Base-by-base conservation (phyloP, 1,140 invertebrate species). In the Phymorhynchus buccinoides region DNA sequence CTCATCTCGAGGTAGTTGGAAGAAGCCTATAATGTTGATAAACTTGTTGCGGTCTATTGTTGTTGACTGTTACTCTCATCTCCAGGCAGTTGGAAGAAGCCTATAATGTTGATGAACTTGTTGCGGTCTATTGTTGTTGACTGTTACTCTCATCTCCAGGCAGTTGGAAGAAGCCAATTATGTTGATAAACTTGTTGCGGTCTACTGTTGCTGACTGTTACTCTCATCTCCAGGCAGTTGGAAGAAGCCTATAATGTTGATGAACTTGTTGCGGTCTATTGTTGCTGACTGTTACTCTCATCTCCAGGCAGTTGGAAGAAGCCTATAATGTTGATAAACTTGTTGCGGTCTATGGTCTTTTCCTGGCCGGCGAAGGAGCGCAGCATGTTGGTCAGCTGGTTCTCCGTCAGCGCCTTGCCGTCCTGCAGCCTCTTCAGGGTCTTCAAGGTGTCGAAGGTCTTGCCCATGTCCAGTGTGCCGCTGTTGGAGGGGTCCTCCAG, bases 201-300 rank as follows among this genome's bases (percentile, higher is more conserved):
- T n/a, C n/a, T n/a, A n/a, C n/a, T n/a, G n/a, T n/a, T n/a, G n/a
- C n/a, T n/a, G n/a, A n/a, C 35, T 16, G 14, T n/a, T 37, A 48
- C 56, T 32, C 32, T 78, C 44, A 35, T 77, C 35, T 83, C 22
- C 85, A 79, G 48, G 18, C 62, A 83, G 56, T 77, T 14, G 35
- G 56, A 48, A 66, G 14, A 18, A 80, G 75, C 32, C 85, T 44
- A 89, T 39, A 35, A 89, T 62, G 82, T 85, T 87, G 44, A 89
- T 80, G 66, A 87, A 89, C 73, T 89, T 89, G 39, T 78, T 84
- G 56, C 86, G 79, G 66, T 89, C 88, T 32, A 89, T 87, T 52
- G 56, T 75, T 86, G 80, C 79, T 86, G 1, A 88, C 35, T 82
- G 87, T 88, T 3, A 88, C 22, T 30, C 18, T 32, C 68, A 71